These are phyloP conservation scores for Lepidochitona cinerea DNA, from an alignment of 2,888 invertebrate species.

Conservation along the genomic window DNA sequence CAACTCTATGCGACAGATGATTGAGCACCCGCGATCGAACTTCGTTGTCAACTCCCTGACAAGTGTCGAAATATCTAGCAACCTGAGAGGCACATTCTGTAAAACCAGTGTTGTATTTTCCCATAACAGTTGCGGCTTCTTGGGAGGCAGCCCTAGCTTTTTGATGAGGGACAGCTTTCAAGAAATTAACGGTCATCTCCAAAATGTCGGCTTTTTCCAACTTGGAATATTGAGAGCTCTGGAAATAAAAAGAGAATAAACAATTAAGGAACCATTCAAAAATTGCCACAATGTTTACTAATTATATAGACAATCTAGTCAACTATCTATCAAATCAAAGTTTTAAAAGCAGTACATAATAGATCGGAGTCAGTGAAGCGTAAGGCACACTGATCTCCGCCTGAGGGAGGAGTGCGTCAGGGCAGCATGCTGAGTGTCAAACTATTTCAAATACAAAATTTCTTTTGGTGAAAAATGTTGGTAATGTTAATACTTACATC, in stretches of 20 bases:
- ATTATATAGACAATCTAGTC: too few relatives aligned
- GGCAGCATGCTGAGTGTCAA: not conserved
- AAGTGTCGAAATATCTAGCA: slow-evolving; percentile 56
- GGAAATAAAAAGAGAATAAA: slow-evolving; percentile 23
- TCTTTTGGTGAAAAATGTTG: too few relatives aligned
- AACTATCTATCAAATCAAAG: too few relatives aligned
- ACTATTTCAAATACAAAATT: not conserved
- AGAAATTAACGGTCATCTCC: slow-evolving; percentile 68
- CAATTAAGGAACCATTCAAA: not conserved
- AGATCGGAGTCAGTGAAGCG: too few relatives aligned
- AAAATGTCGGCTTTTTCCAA: slow-evolving; percentile 69
- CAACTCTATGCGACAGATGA: slow-evolving; percentile 39
- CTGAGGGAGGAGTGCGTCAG: not conserved
- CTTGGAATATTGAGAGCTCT: slow-evolving; percentile 67
- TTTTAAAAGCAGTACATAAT: too few relatives aligned
- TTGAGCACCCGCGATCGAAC: slow-evolving; percentile 53
- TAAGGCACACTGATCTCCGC: not conserved
- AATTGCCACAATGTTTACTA: too few relatives aligned
- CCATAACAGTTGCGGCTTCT: not conserved
- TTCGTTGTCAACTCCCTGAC: slow-evolving; percentile 50
- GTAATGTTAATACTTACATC: slow-evolving; percentile 28
- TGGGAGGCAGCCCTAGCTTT: not conserved
- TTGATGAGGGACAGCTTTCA: slow-evolving; percentile 26
- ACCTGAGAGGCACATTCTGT: slow-evolving; percentile 66
- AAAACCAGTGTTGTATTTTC: slow-evolving; percentile 23